Evolutionary conservation across 1,140 invertebrate species (phyloP).

Genomic region (Solen grandis): DNA sequence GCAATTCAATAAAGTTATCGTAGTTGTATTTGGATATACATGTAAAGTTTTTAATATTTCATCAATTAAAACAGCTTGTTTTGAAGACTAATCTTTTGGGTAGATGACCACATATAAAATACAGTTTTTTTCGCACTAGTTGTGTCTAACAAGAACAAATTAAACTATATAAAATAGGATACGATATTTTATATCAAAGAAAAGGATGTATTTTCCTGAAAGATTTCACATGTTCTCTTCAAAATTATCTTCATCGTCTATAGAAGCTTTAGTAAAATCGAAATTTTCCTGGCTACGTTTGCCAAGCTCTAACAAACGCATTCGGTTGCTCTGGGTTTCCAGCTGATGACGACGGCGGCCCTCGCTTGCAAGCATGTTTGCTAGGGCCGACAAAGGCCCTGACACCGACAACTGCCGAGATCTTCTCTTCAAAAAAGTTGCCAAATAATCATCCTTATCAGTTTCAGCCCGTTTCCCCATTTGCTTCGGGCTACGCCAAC

Average conservation of each 20-base stretch:
- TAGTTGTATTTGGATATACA: no score
- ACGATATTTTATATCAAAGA: no score
- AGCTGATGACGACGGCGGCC: conserved; percentile 22
- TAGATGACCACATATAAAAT: no score
- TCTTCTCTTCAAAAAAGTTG: conserved; percentile 1
- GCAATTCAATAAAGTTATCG: no score
- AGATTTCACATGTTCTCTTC: no score
- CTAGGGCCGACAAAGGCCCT: conserved; percentile 46
- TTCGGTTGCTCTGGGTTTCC: conserved; percentile 32
- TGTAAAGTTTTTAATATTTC: no score
- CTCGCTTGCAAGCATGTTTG: conserved; percentile 45
- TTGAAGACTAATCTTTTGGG: no score
- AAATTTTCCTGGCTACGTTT: conserved; percentile 13
- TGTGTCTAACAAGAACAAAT: no score
- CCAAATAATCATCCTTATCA: neutral
- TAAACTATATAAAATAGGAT: no score
- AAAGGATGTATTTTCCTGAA: no score
- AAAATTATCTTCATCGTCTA: neutral
- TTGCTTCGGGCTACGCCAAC: neutral
- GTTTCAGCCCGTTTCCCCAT: neutral
- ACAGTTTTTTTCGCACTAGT: no score
- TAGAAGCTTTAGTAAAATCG: neutral
- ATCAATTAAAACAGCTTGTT: no score
- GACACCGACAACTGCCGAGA: conserved; percentile 49
- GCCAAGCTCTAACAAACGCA: conserved; percentile 35